Evolutionary conservation across 2,113 vertebrate genomes (phyloP).

Genomic region (Aix galericulata): DNA sequence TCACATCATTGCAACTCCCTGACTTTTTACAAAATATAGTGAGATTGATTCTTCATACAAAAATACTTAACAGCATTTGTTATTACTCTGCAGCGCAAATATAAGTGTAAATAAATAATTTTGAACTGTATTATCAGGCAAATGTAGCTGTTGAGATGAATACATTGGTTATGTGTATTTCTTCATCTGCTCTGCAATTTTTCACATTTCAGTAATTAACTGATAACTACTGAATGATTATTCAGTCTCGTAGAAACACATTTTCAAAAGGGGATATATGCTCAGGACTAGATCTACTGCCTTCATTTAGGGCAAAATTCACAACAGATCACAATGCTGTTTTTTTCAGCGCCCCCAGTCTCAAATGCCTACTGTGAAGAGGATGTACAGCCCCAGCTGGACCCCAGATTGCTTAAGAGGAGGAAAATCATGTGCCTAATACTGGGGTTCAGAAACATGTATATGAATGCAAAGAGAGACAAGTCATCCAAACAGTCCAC

Average conservation of each 20-base stretch:
- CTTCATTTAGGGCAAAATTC: neutral
- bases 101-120: slow-evolving; percentile 55
- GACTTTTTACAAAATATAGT: slow-evolving; percentile 31
- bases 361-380: neutral
- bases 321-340: neutral
- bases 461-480: neutral
- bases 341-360: neutral
- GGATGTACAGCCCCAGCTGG: neutral
- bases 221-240: slow-evolving; percentile 33
- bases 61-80: neutral
- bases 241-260: slow-evolving; percentile 7
- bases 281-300: neutral
- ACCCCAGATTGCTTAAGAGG: neutral
- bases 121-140: slow-evolving; percentile 44
- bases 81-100: slow-evolving; percentile 28
- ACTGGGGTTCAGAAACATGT: neutral
- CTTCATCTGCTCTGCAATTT: slow-evolving; percentile 29
- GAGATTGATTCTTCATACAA: slow-evolving; percentile 8
- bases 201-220: slow-evolving; percentile 37
- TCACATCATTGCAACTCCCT: slow-evolving; percentile 16
- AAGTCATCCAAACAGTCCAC: neutral
- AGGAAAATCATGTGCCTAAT: neutral
- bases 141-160: slow-evolving; percentile 47
- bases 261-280: neutral
- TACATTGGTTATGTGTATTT: slow-evolving; percentile 28